phyloP scores from a whole-genome alignment of 1,140 invertebrate genomes.

The Drosophila rufa region DNA sequence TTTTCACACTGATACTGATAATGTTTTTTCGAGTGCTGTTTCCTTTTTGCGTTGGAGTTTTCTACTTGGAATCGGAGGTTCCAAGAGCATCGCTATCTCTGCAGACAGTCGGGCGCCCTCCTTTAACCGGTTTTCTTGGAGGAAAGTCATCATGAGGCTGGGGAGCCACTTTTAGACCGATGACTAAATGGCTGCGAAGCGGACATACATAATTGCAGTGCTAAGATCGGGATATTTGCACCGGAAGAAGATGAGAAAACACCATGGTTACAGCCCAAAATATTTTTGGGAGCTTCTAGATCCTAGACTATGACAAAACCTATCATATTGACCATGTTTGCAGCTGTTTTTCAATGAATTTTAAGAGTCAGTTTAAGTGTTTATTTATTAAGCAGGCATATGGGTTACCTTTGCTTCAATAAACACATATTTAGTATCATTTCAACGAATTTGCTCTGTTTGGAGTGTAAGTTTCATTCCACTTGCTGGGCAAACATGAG shows the following conservation, averaged over 20 bases:
- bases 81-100: slow-evolving; percentile 7
- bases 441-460: neutral
- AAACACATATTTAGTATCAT: too few relatives aligned
- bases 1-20: too few relatives aligned
- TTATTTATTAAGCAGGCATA: neutral
- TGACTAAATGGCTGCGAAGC: slow-evolving; percentile 20
- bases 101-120: slow-evolving; percentile 43
- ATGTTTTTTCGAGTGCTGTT: neutral
- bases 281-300: neutral
- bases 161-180: slow-evolving; percentile 8
- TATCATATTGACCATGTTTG: neutral
- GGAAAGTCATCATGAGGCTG: slow-evolving; percentile 24
- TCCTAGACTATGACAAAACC: neutral
- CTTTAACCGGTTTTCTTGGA: slow-evolving; percentile 36
- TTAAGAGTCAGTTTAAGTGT: neutral
- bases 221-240: neutral
- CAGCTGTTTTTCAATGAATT: neutral
- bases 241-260: neutral
- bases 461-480: too few relatives aligned
- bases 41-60: slow-evolving; percentile 10
- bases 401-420: neutral
- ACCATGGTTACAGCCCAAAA: neutral
- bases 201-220: neutral
- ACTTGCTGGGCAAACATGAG: too few relatives aligned
- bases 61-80: slow-evolving; percentile 15